These are phyloP conservation scores for Tenthredo distinguenda DNA, from an alignment of 2,888 invertebrate species.

Conservation along the genomic window DNA sequence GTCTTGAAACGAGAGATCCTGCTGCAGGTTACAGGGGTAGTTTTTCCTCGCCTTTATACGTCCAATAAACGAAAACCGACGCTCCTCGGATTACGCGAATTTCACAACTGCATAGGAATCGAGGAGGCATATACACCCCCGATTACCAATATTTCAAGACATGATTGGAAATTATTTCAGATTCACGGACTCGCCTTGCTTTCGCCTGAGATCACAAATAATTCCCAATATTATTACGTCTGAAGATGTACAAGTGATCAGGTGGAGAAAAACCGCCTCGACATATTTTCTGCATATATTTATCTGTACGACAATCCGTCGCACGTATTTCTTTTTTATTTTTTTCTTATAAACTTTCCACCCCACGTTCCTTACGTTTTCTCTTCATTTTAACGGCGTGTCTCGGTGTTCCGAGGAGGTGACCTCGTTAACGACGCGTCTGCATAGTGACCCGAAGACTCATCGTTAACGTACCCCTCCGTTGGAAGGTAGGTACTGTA, in stretches of 20 bases:
- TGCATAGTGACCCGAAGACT: constrained; percentile 16
- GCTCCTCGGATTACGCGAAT: constrained; percentile 11
- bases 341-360: not conserved
- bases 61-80: constrained; percentile 26
- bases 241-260: too few relatives aligned
- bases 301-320: not conserved
- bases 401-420: not conserved
- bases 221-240: too few relatives aligned
- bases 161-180: too few relatives aligned
- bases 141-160: too few relatives aligned
- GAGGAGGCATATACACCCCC: too few relatives aligned
- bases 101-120: not conserved
- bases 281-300: too few relatives aligned
- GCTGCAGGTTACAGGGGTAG: constrained; percentile 1
- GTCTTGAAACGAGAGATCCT: constrained; percentile 15
- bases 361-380: not conserved
- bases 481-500: not conserved
- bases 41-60: constrained; percentile 5
- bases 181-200: too few relatives aligned
- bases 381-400: not conserved
- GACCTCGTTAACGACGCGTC: constrained; percentile 30
- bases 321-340: not conserved
- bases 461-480: constrained; percentile 9
- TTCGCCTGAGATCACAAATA: too few relatives aligned
- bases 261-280: too few relatives aligned